Evolutionary conservation across 1,140 invertebrate genomes (phyloP).

Genomic region (Listronotus oregonensis): DNA sequence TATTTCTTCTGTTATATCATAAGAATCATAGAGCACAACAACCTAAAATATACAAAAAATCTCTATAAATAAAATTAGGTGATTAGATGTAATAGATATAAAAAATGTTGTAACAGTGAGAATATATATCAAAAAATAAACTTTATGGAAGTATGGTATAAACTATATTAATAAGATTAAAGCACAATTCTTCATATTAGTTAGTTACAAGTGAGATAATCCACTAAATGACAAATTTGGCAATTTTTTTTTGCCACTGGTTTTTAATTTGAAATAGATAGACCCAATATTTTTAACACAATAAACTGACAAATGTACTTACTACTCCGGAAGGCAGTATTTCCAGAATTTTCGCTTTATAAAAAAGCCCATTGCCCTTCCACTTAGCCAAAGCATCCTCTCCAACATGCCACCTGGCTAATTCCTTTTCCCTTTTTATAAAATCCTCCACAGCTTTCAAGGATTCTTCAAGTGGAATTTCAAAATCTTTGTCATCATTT

Average conservation of each 20-base stretch:
- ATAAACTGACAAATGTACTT: constrained; percentile 4
- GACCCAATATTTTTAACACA: no score
- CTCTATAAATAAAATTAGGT: no score
- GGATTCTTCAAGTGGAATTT: constrained; percentile 26
- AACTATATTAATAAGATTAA: no score
- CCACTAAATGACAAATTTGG: no score
- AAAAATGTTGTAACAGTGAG: no score
- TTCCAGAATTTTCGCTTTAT: constrained; percentile 24
- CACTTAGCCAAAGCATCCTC: constrained; percentile 24
- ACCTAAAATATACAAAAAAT: constrained; percentile 16
- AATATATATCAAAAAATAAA: no score
- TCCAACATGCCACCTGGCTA: constrained; percentile 21
- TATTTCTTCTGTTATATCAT: constrained; percentile 25
- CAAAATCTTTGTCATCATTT: constrained; percentile 31
- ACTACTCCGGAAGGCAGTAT: constrained; percentile 19
- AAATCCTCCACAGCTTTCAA: constrained; percentile 25
- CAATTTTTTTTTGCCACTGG: no score
- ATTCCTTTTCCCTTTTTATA: constrained; percentile 25
- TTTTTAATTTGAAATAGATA: no score
- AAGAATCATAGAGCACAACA: constrained; percentile 17
- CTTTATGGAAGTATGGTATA: no score
- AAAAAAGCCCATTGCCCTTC: constrained; percentile 28
- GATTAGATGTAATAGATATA: no score
- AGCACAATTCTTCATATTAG: no score
- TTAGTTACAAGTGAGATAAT: no score